Evolutionary conservation across 64 coral and sea anemone species (phyloP), one percentile per base, ranked within the genome.

Genomic region (Pachyseris speciosa): DNA sequence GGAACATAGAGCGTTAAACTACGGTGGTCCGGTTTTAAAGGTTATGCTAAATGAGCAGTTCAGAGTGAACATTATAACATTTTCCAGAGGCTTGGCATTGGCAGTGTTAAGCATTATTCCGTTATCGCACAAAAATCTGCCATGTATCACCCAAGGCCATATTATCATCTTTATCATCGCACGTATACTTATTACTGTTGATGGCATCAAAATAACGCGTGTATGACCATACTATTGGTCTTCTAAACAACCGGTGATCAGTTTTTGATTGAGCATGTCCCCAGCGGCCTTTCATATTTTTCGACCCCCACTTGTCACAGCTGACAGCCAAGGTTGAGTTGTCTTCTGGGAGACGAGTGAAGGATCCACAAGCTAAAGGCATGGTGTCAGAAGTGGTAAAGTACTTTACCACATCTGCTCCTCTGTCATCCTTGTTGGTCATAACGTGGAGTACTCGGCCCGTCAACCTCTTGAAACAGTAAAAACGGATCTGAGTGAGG

Each of bases 401-500:
- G 19, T 34, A 68, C 30, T 12, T 68, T 13, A 68, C 30, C 30
- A 89, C 80, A 3, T 57, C 80, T 6, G 31, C 26, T 44, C 90
- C 90, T 8, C 13, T n/a, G 40, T 31, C 19, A 22, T 74, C 83
- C 2, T 45, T 70, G 9, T 37, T 53, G 6, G 89, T 92, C 48
- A 74, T 49, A n/a, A 92, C 52, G 72, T 92, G 48, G 67, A 92
- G 28, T 45, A 67, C 69, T 51, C 69, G 83, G 8, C 69, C 80
- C 7, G 61, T 81, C 16, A 51, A 44, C 73, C 25, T 75, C 38
- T 92, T 92, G 47, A 16, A 70, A 28, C 90, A 92, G 52, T 64
- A 92, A 71, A 84, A 67, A 1, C 90, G 81, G 9, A 92, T 66
- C 90, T 92, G 90, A 74, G 39, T 74, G 51, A 91, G 85, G n/a